Conservation (phyloP, 2,797 vertebrate species). For the Gymnoscopelus microlampas region DNA sequence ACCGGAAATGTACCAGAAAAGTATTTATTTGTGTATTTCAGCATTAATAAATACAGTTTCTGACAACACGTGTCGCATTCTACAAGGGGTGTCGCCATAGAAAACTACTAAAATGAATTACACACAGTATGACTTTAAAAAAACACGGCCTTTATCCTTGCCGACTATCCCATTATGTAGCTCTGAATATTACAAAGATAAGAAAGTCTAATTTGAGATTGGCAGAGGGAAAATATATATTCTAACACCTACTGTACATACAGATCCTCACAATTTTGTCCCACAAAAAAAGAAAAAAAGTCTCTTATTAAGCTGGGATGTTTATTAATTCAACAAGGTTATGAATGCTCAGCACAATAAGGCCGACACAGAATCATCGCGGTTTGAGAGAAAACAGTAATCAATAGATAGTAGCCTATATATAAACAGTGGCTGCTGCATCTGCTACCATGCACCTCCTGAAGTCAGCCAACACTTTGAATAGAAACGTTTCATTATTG, state of each 20-base stretch:
- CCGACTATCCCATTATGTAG: background rate
- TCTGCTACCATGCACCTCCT: constrained; percentile 45
- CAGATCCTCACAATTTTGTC: no score
- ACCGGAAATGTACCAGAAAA: no score
- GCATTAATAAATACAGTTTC: no score
- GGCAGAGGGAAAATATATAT: no score
- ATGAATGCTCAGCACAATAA: constrained; percentile 37
- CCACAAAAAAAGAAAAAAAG: background rate
- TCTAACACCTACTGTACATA: no score
- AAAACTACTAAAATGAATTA: no score
- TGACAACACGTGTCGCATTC: no score
- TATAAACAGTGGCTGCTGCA: constrained; percentile 5
- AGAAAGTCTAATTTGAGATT: background rate
- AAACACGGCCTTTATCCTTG: background rate
- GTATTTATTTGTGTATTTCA: no score
- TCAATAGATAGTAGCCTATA: constrained; percentile 8
- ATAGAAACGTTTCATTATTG: constrained; percentile 45
- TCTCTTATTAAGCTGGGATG: background rate
- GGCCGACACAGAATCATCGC: no score
- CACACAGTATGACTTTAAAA: background rate
- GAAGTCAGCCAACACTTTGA: constrained; percentile 40
- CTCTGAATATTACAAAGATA: constrained; percentile 2
- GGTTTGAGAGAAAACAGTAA: constrained; percentile 42
- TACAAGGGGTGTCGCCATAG: no score
- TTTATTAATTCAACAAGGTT: background rate